A percentile compares a stretch with the other conserved stretches of the same genome.
Conservation (phyloP, 2,113 vertebrate genomes). For the Irena cyanogastra region DNA sequence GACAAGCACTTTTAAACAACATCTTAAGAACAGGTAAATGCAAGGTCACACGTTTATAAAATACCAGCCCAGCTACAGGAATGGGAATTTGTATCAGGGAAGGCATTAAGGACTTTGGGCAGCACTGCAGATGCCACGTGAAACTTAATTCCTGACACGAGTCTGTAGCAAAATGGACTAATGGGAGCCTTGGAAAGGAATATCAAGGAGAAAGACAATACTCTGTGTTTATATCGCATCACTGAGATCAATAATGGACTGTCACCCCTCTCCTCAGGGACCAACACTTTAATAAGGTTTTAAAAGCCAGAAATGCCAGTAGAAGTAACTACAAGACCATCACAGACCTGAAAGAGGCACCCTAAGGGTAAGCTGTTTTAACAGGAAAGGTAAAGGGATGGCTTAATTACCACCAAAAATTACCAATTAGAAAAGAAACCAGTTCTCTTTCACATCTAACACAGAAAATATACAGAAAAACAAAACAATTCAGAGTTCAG, state of each 20-base stretch:
- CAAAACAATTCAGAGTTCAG: accelerated
- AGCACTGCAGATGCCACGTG: neutral
- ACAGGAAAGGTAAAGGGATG: neutral
- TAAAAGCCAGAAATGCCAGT: neutral
- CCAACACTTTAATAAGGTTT: neutral
- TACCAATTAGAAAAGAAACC: neutral
- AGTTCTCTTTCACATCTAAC: neutral
- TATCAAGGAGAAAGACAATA: neutral
- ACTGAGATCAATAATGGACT: neutral
- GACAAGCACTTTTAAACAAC: neutral
- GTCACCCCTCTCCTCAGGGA: neutral
- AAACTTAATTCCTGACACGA: neutral
- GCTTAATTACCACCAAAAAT: neutral
- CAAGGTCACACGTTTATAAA: neutral
- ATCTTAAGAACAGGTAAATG: neutral
- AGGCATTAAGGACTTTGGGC: neutral
- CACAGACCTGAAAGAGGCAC: neutral
- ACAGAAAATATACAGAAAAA: neutral
- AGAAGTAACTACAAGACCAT: neutral
- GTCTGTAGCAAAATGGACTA: neutral
- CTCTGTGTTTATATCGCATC: neutral
- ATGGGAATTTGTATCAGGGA: neutral
- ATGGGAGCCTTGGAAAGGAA: neutral
- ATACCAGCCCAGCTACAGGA: neutral
- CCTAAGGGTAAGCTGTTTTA: neutral